Percentiles rank a stretch among this genome's conserved stretches.
phyloP scores from a whole-genome alignment of 1,140 invertebrate genomes.

The Lucilia cuprina region DNA sequence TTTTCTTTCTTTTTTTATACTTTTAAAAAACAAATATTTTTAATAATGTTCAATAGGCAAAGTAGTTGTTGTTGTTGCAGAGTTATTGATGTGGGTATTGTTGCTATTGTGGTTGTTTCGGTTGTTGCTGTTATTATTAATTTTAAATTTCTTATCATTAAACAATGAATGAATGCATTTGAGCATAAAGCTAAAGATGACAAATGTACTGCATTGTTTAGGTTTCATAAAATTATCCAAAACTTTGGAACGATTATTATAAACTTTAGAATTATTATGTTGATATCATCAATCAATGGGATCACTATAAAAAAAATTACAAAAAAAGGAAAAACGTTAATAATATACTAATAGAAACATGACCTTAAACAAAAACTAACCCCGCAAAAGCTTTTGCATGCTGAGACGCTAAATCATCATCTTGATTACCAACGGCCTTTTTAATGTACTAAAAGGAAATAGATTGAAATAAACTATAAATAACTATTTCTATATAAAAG shows the following conservation, averaged over 20 bases:
- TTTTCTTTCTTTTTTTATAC: conserved; percentile 19
- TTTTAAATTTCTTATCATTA: conserved; percentile 13
- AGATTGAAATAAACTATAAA: conserved; percentile 21
- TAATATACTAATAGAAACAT: background rate
- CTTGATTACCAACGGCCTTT: conserved; percentile 73
- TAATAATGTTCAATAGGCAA: conserved; percentile 39
- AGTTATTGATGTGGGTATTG: background rate
- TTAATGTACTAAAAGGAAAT: conserved; percentile 72
- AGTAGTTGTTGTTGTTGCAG: conserved; percentile 39
- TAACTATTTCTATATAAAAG: background rate
- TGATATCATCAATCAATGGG: conserved; percentile 57
- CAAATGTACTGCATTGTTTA: conserved; percentile 24
- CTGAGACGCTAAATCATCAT: conserved; percentile 70
- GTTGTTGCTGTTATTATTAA: conserved; percentile 18
- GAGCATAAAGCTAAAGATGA: conserved; percentile 38
- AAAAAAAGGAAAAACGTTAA: conserved; percentile 21
- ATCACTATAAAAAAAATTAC: conserved; percentile 45
- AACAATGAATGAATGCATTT: conserved; percentile 39
- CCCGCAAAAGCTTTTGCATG: conserved; percentile 65
- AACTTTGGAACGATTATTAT: background rate
- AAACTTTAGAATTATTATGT: conserved; percentile 12
- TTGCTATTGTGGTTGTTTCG: conserved; percentile 36
- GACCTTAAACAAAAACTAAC: conserved; percentile 42
- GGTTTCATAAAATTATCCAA: conserved; percentile 21
- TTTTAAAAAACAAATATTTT: conserved; percentile 39